Evolutionary conservation across 1,140 invertebrate species (phyloP), one percentile per base, ranked within the genome.

Genomic region (Uloborus diversus): DNA sequence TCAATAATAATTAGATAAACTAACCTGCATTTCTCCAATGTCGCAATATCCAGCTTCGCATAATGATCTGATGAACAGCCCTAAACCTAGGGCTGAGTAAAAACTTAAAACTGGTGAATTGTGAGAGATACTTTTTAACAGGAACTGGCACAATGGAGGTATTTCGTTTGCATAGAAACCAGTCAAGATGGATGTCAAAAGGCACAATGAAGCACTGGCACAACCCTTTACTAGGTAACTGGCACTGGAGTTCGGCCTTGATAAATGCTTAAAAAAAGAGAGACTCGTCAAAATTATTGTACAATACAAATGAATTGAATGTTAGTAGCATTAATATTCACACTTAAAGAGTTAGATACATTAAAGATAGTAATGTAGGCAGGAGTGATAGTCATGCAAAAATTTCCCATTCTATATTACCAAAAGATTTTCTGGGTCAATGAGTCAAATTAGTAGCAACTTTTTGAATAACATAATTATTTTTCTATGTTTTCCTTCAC

Each of bases 211-310:
- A 25, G 65, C 56, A 70, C 53, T 33, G 23, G 64, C 42, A 53
- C 76, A 79, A 27, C 76, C 76, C n/a, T n/a, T 59, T 1, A 79
- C 25, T 27, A 79, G n/a, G 25, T 47, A 79, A 11, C 35, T 20
- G 28, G 61, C 20, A 78, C 73, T 78, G 17, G 73, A 78, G 32
- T 78, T 78, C 4, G 49, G 61, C 5, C 73, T 61, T 57, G 73
- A 78, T 78, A 78, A 66, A 42, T 78, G 73, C 73, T 78, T 11
- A 28, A 51, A 53, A 56, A 42, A 17, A 42, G 3, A 37, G n/a
- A 57, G 23, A 5, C 9, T 20, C 17, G 7, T 42, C 37, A 42
- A 42, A 42, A 42, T 42, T 9, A 42, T 9, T 42, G n/a, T n/a
- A n/a, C n/a, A n/a, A n/a, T n/a, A n/a, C n/a, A n/a, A n/a, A n/a